Conservation (phyloP, 2,888 invertebrate genomes). For the Diploptera punctata region DNA sequence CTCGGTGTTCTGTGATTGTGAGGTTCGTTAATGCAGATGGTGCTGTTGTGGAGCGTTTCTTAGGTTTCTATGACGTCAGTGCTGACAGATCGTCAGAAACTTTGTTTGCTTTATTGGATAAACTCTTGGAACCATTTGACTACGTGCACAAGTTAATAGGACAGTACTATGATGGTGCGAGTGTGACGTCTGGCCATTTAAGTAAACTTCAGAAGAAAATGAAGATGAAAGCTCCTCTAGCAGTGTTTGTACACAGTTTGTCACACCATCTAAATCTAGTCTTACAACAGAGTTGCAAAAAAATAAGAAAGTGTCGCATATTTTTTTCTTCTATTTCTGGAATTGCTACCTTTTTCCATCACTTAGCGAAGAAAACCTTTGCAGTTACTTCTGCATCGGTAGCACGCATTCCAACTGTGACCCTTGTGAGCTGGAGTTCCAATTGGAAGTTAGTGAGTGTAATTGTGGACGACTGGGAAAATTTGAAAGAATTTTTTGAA, state of each 20-base stretch:
- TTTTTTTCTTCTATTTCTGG: constrained; percentile 45
- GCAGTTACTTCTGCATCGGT: background rate
- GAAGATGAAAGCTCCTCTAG: constrained; percentile 42
- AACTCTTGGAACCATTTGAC: background rate
- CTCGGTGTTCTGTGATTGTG: constrained; percentile 11
- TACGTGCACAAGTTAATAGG: background rate
- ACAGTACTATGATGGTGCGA: constrained; percentile 44
- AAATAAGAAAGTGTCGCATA: constrained; percentile 41
- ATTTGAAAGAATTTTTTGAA: background rate
- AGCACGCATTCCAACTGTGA: background rate
- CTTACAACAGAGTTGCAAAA: constrained; percentile 41
- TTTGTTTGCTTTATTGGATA: constrained; percentile 41
- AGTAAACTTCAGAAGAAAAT: constrained; percentile 44
- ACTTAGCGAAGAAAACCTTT: constrained; percentile 40
- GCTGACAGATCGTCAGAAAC: constrained; percentile 40
- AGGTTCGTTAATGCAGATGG: constrained; percentile 24
- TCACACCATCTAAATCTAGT: constrained; percentile 44
- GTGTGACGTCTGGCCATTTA: constrained; percentile 41
- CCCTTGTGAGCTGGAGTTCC: background rate
- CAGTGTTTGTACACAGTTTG: constrained; percentile 40
- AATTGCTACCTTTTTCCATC: constrained; percentile 43
- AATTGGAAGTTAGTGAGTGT: background rate
- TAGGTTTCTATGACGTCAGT: constrained; percentile 21
- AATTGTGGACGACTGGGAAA: background rate
- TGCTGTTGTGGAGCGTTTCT: background rate